Conservation (phyloP, 2,888 invertebrate genomes). For the Gisinianus flammeolus region DNA sequence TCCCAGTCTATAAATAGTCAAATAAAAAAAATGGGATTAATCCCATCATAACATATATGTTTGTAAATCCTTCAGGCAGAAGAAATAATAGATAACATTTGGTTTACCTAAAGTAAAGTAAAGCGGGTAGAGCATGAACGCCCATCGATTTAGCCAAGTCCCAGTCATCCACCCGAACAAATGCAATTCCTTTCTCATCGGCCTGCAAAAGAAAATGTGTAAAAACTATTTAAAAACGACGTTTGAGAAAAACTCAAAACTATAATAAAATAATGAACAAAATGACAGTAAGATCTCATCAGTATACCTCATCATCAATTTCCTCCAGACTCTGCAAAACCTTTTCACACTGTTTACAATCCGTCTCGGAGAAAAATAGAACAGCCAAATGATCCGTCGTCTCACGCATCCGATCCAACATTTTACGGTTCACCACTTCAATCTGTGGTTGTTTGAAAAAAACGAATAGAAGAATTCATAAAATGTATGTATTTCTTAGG, state of each 20-base stretch:
- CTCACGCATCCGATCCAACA: constrained; percentile 89
- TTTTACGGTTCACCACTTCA: constrained; percentile 87
- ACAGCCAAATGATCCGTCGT: constrained; percentile 89
- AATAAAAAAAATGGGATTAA: neutral
- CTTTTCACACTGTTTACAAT: constrained; percentile 90
- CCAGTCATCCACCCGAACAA: constrained; percentile 89
- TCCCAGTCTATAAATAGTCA: constrained; percentile 42
- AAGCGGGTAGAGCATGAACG: constrained; percentile 87
- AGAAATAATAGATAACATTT: neutral
- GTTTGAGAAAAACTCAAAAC: no score
- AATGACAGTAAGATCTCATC: no score
- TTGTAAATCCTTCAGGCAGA: no score
- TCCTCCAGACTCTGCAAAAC: constrained; percentile 87
- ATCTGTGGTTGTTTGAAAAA: constrained; percentile 64
- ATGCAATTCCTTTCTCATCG: constrained; percentile 80
- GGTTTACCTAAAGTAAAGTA: constrained; percentile 81
- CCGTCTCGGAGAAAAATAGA: constrained; percentile 87
- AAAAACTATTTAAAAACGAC: no score
- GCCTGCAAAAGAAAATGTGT: constrained; percentile 2
- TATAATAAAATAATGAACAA: no score
- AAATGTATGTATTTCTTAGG: neutral
- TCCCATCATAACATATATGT: no score
- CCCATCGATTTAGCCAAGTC: constrained; percentile 85
- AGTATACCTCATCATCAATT: constrained; percentile 91
- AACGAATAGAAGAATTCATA: neutral